Base-by-base conservation (phyloP, 2,113 vertebrate genomes). In the Eurystomus gularis region DNA sequence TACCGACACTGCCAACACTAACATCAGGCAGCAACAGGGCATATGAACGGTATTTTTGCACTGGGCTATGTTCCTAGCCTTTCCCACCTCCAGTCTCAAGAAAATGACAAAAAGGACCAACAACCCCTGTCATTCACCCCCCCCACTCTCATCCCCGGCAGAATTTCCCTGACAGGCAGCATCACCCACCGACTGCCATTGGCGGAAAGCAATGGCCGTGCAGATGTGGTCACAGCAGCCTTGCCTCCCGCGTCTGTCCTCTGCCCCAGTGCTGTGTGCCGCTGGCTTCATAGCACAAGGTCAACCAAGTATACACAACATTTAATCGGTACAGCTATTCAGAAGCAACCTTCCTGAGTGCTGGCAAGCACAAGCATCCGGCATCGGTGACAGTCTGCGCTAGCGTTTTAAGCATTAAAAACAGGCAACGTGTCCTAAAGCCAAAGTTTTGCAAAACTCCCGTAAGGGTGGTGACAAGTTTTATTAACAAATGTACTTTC, bases 301-400 rank as follows among this genome's bases (percentile, higher is more conserved):
- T 93, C 86, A 96, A 5, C 39, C 40, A 3, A 62, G 78, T 13
- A 29, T 42, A 42, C 83, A 7, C 55, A 18, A 8, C 40, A 3
- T 79, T 81, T 62, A 21, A 94, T 68, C 8, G 2, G 12, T 10
- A 15, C 71, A 6, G 93, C 81, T 17, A 21, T 86, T 82, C 81
- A 7, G 82, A 21, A 82, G 54, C 52, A 29, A 31, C 62, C 44
- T 75, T 64, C 81, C 86, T 0, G 4, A 35, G 51, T 0, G 5
- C 81, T 35, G 61, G n/a, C 62, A 26, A 62, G 76, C n/a, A 49
- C 52, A 8, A 35, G 26, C 2, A 0, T 46, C n/a, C 9, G 1
- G 26, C 20, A 6, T 7, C 5, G 0, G 37, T 3, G 20, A 49
- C n/a, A 7, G 25, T 3, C 40, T 24, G 48, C 1, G 0, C 48